phyloP scores from a whole-genome alignment of 2,888 invertebrate species.

The Hypomecis atomaria region DNA sequence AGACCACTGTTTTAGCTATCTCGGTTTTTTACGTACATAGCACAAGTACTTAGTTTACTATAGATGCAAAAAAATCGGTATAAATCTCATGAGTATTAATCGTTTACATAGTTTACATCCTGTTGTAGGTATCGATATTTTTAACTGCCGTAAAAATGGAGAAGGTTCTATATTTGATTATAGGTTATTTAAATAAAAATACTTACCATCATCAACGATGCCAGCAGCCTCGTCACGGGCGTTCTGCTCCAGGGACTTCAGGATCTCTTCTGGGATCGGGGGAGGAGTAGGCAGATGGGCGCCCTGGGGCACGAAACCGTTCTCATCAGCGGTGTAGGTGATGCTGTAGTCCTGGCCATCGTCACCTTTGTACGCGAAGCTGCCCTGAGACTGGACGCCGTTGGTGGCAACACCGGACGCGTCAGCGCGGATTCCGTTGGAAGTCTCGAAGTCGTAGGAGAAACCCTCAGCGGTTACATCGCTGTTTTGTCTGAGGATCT shows the following conservation, averaged over 20 bases:
- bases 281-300: constrained; percentile 80
- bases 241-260: constrained; percentile 80
- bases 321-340: constrained; percentile 80
- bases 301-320: constrained; percentile 76
- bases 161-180: too few relatives aligned
- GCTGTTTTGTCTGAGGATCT: constrained; percentile 72
- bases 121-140: too few relatives aligned
- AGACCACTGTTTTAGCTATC: too few relatives aligned
- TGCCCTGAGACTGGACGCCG: constrained; percentile 79
- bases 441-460: constrained; percentile 78
- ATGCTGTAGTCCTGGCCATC: constrained; percentile 82
- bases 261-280: constrained; percentile 78
- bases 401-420: constrained; percentile 77
- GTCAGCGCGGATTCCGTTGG: constrained; percentile 79
- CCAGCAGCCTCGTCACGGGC: constrained; percentile 81
- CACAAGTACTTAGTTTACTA: too few relatives aligned
- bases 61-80: too few relatives aligned
- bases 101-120: too few relatives aligned
- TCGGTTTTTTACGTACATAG: too few relatives aligned
- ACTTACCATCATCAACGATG: constrained; percentile 79
- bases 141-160: too few relatives aligned
- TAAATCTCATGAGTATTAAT: too few relatives aligned
- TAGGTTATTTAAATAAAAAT: neutral
- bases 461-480: constrained; percentile 79
- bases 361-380: constrained; percentile 79